These are phyloP conservation scores for Mizuhopecten yessoensis DNA, from an alignment of 1,140 invertebrate genomes.

Conservation along the genomic window DNA sequence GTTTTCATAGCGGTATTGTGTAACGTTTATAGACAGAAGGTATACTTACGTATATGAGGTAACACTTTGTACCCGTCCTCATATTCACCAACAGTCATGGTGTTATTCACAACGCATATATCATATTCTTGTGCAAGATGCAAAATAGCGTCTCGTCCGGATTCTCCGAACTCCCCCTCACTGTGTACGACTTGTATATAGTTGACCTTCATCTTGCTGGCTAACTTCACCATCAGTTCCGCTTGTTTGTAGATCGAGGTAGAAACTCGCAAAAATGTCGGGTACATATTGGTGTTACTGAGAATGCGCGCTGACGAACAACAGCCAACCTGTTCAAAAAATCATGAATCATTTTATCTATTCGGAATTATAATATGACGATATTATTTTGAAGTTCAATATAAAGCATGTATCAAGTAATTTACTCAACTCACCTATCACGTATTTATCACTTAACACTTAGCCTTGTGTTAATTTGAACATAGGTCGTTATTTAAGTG, in stretches of 20 bases:
- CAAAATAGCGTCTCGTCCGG: constrained; percentile 30
- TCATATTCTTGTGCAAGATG: not conserved
- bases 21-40: constrained; percentile 27
- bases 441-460: no score
- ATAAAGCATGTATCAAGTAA: no score
- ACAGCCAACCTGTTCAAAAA: constrained; percentile 44
- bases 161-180: constrained; percentile 38
- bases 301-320: not conserved
- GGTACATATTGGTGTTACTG: constrained; percentile 44
- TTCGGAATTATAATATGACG: no score
- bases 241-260: constrained; percentile 46
- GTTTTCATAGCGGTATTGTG: constrained; percentile 19
- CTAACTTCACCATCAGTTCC: constrained; percentile 47
- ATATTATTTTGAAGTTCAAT: no score
- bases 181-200: constrained; percentile 52
- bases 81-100: constrained; percentile 43
- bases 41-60: not conserved
- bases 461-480: no score
- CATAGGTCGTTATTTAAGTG: no score
- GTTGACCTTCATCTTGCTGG: not conserved
- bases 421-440: no score
- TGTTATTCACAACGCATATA: constrained; percentile 46
- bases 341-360: no score
- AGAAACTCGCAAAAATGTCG: constrained; percentile 49
- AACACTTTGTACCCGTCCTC: not conserved